Conservation (phyloP, 2,113 vertebrate genomes). For the Peromyscus californicus region DNA sequence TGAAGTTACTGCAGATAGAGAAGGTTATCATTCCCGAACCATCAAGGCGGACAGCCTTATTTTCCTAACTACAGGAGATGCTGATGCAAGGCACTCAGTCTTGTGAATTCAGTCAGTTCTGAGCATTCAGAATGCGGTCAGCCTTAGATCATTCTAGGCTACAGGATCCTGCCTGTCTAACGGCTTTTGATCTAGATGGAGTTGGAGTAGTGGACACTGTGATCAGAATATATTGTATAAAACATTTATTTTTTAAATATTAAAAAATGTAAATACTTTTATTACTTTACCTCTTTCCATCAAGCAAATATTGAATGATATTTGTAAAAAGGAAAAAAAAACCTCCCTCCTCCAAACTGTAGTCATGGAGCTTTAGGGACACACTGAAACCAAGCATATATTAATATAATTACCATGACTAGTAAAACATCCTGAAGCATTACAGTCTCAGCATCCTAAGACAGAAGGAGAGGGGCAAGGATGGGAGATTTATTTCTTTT, state of each 20-base stretch:
- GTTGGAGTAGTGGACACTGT: not conserved
- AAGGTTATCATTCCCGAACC: constrained; percentile 64
- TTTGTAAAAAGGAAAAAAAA: not conserved
- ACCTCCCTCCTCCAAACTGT: not conserved
- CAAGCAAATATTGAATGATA: not conserved
- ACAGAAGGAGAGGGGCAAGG: not conserved
- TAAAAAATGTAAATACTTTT: not conserved
- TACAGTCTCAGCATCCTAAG: not conserved
- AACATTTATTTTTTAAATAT: not conserved
- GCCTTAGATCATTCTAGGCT: not conserved
- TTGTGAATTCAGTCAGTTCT: not conserved
- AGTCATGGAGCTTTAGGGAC: not conserved
- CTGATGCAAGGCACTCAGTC: not conserved
- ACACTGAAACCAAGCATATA: not conserved
- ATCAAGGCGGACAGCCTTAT: constrained; percentile 40
- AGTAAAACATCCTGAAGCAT: not conserved
- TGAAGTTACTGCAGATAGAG: constrained; percentile 70
- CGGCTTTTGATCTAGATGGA: not conserved
- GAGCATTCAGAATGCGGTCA: not conserved
- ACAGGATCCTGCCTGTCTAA: not conserved
- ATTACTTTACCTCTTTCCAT: not conserved
- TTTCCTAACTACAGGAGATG: not conserved
- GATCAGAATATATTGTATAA: not conserved
- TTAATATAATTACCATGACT: not conserved
- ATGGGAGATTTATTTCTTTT: not conserved